phyloP scores from a whole-genome alignment of 2,113 vertebrate species.

The Leptosomus discolor region DNA sequence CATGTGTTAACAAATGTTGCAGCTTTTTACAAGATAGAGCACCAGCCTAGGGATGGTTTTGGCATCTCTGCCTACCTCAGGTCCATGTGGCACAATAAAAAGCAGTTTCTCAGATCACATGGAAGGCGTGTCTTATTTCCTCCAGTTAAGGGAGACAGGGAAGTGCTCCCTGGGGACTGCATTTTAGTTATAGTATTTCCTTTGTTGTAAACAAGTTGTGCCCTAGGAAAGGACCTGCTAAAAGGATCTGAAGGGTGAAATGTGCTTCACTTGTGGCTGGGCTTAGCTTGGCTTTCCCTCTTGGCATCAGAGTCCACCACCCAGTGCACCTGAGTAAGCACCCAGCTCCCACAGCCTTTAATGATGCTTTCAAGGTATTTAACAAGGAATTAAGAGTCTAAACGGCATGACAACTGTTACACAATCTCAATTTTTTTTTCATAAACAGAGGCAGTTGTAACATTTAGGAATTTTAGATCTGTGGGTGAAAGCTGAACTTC shows the following conservation, averaged over 20 bases:
- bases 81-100: rapidly evolving
- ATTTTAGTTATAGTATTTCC: constrained; percentile 16
- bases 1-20: neutral
- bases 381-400: neutral
- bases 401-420: neutral
- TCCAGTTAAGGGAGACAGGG: neutral
- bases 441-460: neutral
- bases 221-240: neutral
- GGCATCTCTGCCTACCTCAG: neutral
- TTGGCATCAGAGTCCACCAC: neutral
- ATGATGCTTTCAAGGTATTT: neutral
- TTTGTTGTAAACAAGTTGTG: constrained; percentile 43
- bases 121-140: constrained; percentile 28
- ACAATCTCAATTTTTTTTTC: neutral
- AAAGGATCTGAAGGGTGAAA: neutral
- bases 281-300: neutral
- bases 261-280: neutral
- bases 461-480: neutral
- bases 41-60: neutral
- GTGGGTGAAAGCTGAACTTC: neutral
- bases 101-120: neutral
- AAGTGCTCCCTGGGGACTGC: neutral
- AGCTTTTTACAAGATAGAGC: neutral
- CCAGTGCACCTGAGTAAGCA: neutral
- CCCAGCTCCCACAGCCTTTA: neutral